Conservation (phyloP, 2,113 vertebrate genomes). For the Zapornia atra region DNA sequence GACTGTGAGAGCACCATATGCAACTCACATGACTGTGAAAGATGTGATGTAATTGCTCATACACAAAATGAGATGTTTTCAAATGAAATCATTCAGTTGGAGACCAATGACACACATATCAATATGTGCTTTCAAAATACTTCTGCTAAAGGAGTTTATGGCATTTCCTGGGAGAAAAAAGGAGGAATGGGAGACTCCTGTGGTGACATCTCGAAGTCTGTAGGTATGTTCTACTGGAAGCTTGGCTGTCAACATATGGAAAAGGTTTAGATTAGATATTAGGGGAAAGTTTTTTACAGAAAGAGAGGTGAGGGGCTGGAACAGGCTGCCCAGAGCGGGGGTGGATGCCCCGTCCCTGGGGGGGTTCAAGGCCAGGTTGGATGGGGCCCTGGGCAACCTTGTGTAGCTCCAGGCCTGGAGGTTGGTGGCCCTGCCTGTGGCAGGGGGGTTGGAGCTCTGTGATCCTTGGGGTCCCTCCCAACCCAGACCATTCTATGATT, state of each 20-base stretch:
- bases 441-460: too few species aligned
- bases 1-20: accelerated
- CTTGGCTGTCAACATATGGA: neutral
- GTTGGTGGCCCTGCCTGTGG: too few species aligned
- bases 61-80: accelerated
- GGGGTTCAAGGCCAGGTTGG: too few species aligned
- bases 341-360: too few species aligned
- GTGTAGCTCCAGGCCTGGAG: too few species aligned
- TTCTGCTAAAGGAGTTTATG: neutral
- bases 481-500: too few species aligned
- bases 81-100: accelerated
- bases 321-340: too few species aligned
- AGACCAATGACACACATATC: accelerated
- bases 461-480: too few species aligned
- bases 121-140: neutral
- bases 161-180: accelerated
- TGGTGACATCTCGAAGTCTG: neutral
- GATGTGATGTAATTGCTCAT: accelerated
- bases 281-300: too few species aligned
- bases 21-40: accelerated
- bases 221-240: neutral
- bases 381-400: too few species aligned
- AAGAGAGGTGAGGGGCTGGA: too few species aligned
- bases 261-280: too few species aligned
- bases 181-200: accelerated